Percentiles rank a stretch among this genome's conserved stretches.
These are phyloP conservation scores for Nomada ruficornis DNA, from an alignment of 2,888 invertebrate species.

Conservation along the genomic window DNA sequence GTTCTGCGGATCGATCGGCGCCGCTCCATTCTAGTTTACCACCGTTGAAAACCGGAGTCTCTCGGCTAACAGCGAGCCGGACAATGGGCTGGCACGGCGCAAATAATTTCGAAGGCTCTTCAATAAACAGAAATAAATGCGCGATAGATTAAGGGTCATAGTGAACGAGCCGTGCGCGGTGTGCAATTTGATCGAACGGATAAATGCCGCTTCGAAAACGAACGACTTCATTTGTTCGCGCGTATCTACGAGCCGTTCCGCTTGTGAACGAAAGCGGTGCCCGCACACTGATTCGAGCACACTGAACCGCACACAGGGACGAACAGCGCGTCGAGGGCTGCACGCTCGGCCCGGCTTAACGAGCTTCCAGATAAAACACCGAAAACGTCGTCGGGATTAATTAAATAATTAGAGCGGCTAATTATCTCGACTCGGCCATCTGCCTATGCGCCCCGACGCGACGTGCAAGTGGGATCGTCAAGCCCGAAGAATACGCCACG, in stretches of 20 bases:
- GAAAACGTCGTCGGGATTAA: constrained; percentile 79
- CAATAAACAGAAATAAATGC: constrained; percentile 57
- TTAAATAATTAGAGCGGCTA: constrained; percentile 81
- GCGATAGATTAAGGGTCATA: constrained; percentile 55
- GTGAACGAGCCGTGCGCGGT: constrained; percentile 39
- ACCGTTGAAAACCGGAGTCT: background rate
- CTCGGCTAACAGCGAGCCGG: constrained; percentile 8
- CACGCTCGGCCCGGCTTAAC: constrained; percentile 71
- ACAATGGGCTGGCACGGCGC: constrained; percentile 43
- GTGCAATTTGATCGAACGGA: constrained; percentile 59
- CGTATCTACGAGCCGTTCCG: constrained; percentile 34
- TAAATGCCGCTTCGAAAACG: constrained; percentile 60
- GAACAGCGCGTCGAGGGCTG: background rate
- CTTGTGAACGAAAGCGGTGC: background rate
- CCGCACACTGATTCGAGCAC: background rate
- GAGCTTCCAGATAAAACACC: constrained; percentile 81
- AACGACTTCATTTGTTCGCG: constrained; percentile 56
- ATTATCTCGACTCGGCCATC: constrained; percentile 72
- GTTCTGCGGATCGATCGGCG: constrained; percentile 15
- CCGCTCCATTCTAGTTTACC: constrained; percentile 8
- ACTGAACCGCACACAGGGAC: background rate
- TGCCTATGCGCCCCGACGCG: constrained; percentile 47
- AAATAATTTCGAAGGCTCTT: constrained; percentile 57
- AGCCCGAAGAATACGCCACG: constrained; percentile 17
- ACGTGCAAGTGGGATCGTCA: constrained; percentile 40